Percentiles rank a stretch among this genome's conserved stretches.
These are phyloP conservation scores for Drosophila trichaetosa DNA, from an alignment of 2,888 invertebrate genomes.

Conservation along the genomic window DNA sequence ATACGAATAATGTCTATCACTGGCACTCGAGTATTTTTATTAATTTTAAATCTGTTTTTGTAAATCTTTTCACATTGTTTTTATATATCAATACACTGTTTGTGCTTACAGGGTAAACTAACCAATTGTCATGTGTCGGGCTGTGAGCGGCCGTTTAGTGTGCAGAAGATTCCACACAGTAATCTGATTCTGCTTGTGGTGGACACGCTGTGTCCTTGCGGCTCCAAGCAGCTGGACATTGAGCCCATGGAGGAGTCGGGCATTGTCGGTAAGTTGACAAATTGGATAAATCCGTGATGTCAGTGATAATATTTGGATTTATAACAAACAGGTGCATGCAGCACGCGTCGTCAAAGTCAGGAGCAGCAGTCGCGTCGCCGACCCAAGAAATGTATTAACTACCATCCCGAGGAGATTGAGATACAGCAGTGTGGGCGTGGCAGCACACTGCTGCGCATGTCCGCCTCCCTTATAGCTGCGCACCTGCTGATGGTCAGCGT, in stretches of 20 bases:
- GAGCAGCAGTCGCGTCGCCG: slow-evolving; percentile 90
- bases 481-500: slow-evolving; percentile 82
- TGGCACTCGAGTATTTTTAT: background rate
- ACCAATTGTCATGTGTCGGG: slow-evolving; percentile 95
- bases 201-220: slow-evolving; percentile 94
- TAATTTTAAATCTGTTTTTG: background rate
- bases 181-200: slow-evolving; percentile 95
- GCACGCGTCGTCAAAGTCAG: slow-evolving; percentile 87
- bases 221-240: slow-evolving; percentile 93
- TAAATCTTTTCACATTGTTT: background rate
- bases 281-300: no score
- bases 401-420: slow-evolving; percentile 92
- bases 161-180: slow-evolving; percentile 95
- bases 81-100: background rate
- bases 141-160: slow-evolving; percentile 96
- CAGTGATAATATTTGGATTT: background rate
- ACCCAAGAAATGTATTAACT: slow-evolving; percentile 93
- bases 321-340: slow-evolving; percentile 84
- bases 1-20: background rate
- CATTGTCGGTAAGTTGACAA: slow-evolving; percentile 84
- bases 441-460: slow-evolving; percentile 74
- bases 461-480: slow-evolving; percentile 77
- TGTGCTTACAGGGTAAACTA: slow-evolving; percentile 88
- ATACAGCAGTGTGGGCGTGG: slow-evolving; percentile 85
- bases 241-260: slow-evolving; percentile 90